These are phyloP conservation scores for Sylvia atricapilla DNA, from an alignment of 2,113 vertebrate species.

Conservation along the genomic window DNA sequence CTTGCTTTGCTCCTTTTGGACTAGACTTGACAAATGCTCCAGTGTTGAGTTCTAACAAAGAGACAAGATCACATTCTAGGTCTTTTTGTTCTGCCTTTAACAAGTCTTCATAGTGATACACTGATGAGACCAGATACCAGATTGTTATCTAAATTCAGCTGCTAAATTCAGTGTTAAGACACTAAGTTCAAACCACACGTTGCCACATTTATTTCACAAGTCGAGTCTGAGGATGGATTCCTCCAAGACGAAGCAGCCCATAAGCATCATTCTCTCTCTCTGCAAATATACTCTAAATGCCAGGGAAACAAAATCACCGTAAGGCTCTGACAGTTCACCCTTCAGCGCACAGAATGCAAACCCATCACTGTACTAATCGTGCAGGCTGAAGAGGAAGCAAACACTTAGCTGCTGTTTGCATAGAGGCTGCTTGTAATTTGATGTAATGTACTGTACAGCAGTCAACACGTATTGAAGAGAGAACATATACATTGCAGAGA, in stretches of 20 bases:
- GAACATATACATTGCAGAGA: background rate
- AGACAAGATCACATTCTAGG: slow-evolving; percentile 46
- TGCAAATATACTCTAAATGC: slow-evolving; percentile 34
- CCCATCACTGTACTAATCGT: background rate
- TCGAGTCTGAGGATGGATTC: slow-evolving; percentile 51
- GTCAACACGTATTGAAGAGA: slow-evolving; percentile 44
- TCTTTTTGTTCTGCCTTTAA: slow-evolving; percentile 65
- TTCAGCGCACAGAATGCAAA: slow-evolving; percentile 20
- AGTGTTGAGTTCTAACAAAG: slow-evolving; percentile 11
- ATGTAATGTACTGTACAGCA: slow-evolving; percentile 42
- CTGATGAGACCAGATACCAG: slow-evolving; percentile 67
- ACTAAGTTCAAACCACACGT: slow-evolving; percentile 61
- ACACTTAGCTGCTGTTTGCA: slow-evolving; percentile 55
- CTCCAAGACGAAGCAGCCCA: slow-evolving; percentile 38
- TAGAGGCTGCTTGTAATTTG: slow-evolving; percentile 36
- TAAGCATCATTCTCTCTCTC: slow-evolving; percentile 23
- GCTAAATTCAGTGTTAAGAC: slow-evolving; percentile 67
- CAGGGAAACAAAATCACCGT: slow-evolving; percentile 43
- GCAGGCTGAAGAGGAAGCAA: slow-evolving; percentile 14
- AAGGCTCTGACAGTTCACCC: slow-evolving; percentile 43
- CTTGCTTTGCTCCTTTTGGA: slow-evolving; percentile 33
- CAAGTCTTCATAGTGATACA: slow-evolving; percentile 60
- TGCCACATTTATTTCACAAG: slow-evolving; percentile 66
- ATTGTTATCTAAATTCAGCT: slow-evolving; percentile 70
- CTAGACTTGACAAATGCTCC: background rate